These are phyloP conservation scores for Theocolax elegans DNA, from an alignment of 1,140 invertebrate species.

Conservation along the genomic window DNA sequence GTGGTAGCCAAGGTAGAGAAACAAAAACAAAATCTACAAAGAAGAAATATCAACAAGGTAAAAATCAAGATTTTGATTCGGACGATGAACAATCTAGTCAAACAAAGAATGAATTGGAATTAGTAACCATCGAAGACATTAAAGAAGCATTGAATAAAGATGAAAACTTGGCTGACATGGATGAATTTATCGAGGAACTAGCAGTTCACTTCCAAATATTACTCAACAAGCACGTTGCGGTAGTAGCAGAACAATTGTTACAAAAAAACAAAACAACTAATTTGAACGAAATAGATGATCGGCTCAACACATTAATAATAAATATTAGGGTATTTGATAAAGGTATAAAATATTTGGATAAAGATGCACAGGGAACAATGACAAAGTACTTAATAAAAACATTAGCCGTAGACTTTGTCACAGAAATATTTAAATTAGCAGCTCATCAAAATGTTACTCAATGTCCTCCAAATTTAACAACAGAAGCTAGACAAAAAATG, in stretches of 20 bases:
- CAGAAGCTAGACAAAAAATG: constrained; percentile 77
- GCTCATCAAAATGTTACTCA: constrained; percentile 74
- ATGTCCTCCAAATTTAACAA: constrained; percentile 69
- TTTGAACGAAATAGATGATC: constrained; percentile 73
- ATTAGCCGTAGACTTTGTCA: constrained; percentile 84
- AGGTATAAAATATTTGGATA: constrained; percentile 77
- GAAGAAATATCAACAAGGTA: constrained; percentile 72
- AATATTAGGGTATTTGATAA: constrained; percentile 89
- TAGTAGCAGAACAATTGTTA: constrained; percentile 74
- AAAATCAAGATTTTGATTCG: constrained; percentile 71
- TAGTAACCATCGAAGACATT: constrained; percentile 78
- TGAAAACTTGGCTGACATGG: constrained; percentile 74
- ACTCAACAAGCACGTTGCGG: constrained; percentile 69
- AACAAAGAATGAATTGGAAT: constrained; percentile 69
- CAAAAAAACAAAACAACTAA: constrained; percentile 58
- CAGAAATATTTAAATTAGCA: constrained; percentile 79
- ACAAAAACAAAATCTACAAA: constrained; percentile 96
- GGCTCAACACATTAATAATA: constrained; percentile 78
- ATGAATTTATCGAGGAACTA: constrained; percentile 72
- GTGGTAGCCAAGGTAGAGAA: constrained; percentile 92
- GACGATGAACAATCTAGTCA: constrained; percentile 67
- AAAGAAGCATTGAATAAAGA: constrained; percentile 73
- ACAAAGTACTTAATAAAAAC: constrained; percentile 87
- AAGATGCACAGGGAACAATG: constrained; percentile 75
- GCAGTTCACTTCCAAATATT: constrained; percentile 72